Percentiles rank a stretch among this genome's conserved stretches.
Evolutionary conservation across 2,888 invertebrate species (phyloP).

Genomic region (Serrognathus titanus): DNA sequence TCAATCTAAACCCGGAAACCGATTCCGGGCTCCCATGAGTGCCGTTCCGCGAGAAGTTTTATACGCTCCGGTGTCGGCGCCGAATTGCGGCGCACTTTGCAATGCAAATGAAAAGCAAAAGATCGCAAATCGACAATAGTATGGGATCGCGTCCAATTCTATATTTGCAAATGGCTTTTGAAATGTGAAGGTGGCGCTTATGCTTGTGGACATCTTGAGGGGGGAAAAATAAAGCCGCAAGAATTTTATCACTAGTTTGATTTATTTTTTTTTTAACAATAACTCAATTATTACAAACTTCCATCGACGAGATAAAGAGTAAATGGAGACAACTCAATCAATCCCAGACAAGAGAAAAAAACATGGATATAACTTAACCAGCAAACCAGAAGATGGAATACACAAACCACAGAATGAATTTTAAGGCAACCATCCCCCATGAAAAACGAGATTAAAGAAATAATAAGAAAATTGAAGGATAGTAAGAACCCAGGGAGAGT

Average conservation of each 20-base stretch:
- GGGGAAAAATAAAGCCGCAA: not conserved
- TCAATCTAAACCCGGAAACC: constrained; percentile 51
- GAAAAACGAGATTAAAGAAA: no score
- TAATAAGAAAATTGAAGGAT: no score
- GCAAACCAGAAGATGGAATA: no score
- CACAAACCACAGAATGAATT: no score
- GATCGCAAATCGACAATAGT: constrained; percentile 49
- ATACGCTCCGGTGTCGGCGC: constrained; percentile 43
- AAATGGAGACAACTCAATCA: no score
- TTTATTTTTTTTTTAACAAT: no score
- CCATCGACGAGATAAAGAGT: no score
- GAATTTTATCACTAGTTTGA: not conserved
- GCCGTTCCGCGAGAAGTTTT: constrained; percentile 46
- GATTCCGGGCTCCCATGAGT: constrained; percentile 47
- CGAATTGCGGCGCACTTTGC: constrained; percentile 48
- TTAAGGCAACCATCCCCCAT: no score
- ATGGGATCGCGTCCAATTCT: constrained; percentile 46
- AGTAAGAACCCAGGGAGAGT: no score
- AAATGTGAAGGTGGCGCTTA: constrained; percentile 26
- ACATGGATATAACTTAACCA: no score
- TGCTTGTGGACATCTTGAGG: not conserved
- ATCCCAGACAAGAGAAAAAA: no score
- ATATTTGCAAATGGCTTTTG: constrained; percentile 43
- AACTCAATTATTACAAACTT: no score
- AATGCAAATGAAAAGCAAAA: constrained; percentile 51